Base-by-base conservation (phyloP, 2,888 invertebrate species). In the Xestoiulus laeticollis region DNA sequence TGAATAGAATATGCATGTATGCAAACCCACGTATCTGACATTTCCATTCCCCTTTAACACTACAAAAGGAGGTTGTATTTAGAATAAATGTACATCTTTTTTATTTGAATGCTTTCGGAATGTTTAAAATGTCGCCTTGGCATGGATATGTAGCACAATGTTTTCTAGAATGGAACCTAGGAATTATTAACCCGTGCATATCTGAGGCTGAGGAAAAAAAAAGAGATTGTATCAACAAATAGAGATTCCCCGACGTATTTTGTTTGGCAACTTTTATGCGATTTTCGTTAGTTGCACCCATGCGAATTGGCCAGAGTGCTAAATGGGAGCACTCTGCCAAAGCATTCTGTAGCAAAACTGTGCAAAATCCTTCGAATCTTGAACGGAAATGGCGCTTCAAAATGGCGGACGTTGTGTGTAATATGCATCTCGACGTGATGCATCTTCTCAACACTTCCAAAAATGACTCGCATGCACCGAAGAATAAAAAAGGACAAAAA, bases 361-460 rank as follows among this genome's bases (percentile, higher is more conserved):
- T 26, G 14, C 22, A 30, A 78, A 78, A 30, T 78, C 16, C 78
- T 26, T 16, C 14, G n/a, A 2, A 59, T n/a, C 59, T 38, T 38
- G 38, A 38, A 8, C 5, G 38, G 38, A 38, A 38, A 38, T 38
- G 5, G 59, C 0, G 59, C 22, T 78, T 30, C 78, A 78, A 78
- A 22, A 78, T 78, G 78, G 78, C 78, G 78, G 26, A 2, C 30
- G 78, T 30, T 78, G 78, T 14, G 68, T 68, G 26, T 16, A 19
- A 78, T 30, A 30, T 30, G 78, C 78, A 30, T 78, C 30, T 30
- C 14, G 14, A 22, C 68, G 78, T 30, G 78, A 78, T 30, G 30
- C 78, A 78, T 26, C 78, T 78, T 78, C 30, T 78, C 78, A 78
- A 78, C 78, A 78, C 78, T 78, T 78, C 78, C 78, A 78, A 78